A percentile compares a stretch with the other conserved stretches of the same genome.
Conservation (phyloP, 2,113 vertebrate species). For the Anhinga rufa region DNA sequence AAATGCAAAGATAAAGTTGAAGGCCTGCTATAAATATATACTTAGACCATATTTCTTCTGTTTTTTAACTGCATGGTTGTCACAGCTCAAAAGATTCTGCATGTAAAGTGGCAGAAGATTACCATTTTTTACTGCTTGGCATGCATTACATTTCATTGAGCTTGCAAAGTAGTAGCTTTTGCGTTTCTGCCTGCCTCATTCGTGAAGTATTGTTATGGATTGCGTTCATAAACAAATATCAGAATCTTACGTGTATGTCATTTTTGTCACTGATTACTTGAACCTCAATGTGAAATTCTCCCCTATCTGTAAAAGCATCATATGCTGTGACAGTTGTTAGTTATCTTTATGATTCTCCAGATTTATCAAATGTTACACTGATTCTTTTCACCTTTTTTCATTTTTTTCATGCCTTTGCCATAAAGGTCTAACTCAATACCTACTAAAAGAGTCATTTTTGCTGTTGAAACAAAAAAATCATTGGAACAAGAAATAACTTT, state of each 20-base stretch:
- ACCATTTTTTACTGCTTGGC: conserved; percentile 25
- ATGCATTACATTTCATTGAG: neutral
- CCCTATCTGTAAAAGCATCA: neutral
- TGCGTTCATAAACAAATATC: neutral
- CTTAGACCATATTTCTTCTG: conserved; percentile 37
- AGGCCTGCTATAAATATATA: conserved; percentile 45
- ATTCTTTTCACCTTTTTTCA: neutral
- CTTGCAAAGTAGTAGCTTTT: neutral
- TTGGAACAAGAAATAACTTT: neutral
- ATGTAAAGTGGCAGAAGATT: conserved; percentile 35
- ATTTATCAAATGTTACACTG: neutral
- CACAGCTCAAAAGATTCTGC: conserved; percentile 9
- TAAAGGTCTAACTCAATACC: neutral
- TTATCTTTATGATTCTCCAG: neutral
- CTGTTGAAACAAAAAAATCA: neutral
- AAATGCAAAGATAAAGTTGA: conserved; percentile 44
- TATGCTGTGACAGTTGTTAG: neutral
- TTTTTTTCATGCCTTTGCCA: neutral
- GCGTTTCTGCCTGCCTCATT: neutral
- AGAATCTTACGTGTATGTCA: neutral
- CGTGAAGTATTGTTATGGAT: neutral
- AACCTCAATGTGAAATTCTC: neutral
- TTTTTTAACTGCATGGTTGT: conserved; percentile 17
- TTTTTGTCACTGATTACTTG: neutral
- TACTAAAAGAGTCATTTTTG: neutral